Base-by-base conservation (phyloP, 35 echinoderm and acorn worm species). In the Stichopus chloronotus region DNA sequence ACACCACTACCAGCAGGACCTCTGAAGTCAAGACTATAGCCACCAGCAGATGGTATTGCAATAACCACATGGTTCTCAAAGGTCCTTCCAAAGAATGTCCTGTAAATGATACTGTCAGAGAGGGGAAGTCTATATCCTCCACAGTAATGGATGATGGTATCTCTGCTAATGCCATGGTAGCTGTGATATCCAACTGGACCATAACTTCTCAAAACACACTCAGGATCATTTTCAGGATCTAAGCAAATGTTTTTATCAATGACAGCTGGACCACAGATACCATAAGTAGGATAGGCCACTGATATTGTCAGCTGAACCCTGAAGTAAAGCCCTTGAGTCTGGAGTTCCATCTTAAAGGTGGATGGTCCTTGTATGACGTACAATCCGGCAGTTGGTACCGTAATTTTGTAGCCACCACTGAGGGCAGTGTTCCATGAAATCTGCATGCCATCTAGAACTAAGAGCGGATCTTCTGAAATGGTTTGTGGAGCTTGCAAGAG, bases 261-360 rank as follows among this genome's bases (percentile, higher is more conserved):
- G n/a, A 86, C 52, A 87, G 94, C 94, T 61, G 96, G 96, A 59
- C 96, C 96, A 92, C 96, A 95, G 25, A 98, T 76, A 16, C 96
- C 96, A 69, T 83, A 83, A 5, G 80, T 83, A 0, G 80, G 43
- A 14, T 83, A 88, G 12, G n/a, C 71, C 78, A 56, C 65, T 60
- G 17, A 5, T 69, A 88, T 92, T 92, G 58, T 7, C 25, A 20
- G 88, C 83, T 98, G 88, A 7, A 95, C 69, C 71, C 95, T 95
- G 55, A 98, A 90, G 78, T 98, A 95, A 12, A 94, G 77, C 9
- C 92, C 96, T 43, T 90, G 72, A 25, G 89, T 94, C 53, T 86
- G 74, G 6, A 98, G 82, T 22, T 79, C 58, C 55, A 98, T 25
- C 65, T 56, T 25, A 13, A 98, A 94, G 12, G 63, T 85, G 60